Evolutionary conservation across 2,888 invertebrate genomes (phyloP).

Genomic region (Tetramorium bicarinatum): DNA sequence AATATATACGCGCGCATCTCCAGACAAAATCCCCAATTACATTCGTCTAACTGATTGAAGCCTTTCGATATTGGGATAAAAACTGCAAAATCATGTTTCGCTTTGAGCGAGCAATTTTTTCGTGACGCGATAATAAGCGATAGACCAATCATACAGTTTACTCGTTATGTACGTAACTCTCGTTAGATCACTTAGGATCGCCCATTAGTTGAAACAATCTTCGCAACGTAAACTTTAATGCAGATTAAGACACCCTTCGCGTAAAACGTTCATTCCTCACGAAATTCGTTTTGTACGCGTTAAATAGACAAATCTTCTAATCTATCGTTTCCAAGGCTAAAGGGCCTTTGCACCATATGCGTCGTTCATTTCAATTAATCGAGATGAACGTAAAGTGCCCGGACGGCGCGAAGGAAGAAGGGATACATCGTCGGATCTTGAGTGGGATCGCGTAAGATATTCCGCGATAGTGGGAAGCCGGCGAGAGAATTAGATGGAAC

Average conservation of each 20-base stretch:
- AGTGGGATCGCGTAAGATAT: conserved; percentile 59
- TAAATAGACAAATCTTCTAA: neutral
- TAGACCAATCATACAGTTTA: conserved; percentile 11
- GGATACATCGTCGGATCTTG: conserved; percentile 68
- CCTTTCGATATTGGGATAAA: conserved; percentile 1
- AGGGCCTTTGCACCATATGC: neutral
- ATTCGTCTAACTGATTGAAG: neutral
- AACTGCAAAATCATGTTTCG: conserved; percentile 24
- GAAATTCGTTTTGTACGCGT: neutral
- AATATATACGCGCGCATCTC: neutral
- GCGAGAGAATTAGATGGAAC: conserved; percentile 57
- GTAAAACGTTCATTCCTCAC: too few species aligned
- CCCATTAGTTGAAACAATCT: neutral
- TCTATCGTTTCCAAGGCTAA: neutral
- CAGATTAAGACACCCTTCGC: neutral
- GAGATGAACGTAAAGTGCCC: conserved; percentile 74
- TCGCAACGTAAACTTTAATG: neutral
- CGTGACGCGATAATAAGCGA: neutral
- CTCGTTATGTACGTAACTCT: neutral
- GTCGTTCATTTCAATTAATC: conserved; percentile 1
- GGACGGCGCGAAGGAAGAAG: conserved; percentile 57
- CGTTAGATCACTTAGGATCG: neutral
- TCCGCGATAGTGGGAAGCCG: conserved; percentile 59
- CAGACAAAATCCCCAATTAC: conserved; percentile 13
- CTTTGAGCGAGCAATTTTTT: conserved; percentile 10